phyloP scores from a whole-genome alignment of 2,797 vertebrate species.

The Neomorphus geoffroyi region DNA sequence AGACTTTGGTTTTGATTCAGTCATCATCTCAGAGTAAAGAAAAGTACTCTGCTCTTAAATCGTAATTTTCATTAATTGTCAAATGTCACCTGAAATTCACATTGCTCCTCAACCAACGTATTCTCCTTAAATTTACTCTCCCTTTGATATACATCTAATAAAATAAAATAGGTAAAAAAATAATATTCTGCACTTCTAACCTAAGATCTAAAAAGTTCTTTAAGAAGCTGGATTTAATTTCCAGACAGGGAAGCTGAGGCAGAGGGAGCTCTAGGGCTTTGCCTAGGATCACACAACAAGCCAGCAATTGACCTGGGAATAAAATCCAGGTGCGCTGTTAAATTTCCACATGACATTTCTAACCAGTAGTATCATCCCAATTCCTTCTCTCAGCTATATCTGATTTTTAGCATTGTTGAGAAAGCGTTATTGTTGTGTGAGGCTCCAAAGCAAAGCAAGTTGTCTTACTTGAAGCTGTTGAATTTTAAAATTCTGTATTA shows the following conservation, averaged over 20 bases:
- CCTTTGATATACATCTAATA: not conserved
- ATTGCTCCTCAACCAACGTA: not conserved
- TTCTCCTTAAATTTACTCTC: not conserved
- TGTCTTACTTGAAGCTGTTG: not conserved
- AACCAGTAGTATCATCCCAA: not conserved
- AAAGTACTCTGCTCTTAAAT: conserved; percentile 8
- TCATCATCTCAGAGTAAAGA: not conserved
- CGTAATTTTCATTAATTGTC: conserved; percentile 1
- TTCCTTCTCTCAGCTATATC: not conserved
- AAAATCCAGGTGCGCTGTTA: not conserved
- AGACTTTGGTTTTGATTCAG: conserved; percentile 7
- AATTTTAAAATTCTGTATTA: not conserved
- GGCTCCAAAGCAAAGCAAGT: not conserved
- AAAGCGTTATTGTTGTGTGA: not conserved
- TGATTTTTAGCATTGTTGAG: not conserved
- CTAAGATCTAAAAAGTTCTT: not conserved
- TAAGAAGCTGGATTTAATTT: not conserved
- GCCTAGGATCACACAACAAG: not conserved
- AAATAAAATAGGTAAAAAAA: not conserved
- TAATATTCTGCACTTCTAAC: not conserved
- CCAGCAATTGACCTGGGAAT: not conserved
- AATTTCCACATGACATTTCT: not conserved
- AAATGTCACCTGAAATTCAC: not conserved
- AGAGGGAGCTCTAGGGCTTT: not conserved
- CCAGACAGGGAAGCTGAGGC: not conserved